Base-by-base conservation (phyloP, 2,888 invertebrate species). In the Isotomurus palustris region DNA sequence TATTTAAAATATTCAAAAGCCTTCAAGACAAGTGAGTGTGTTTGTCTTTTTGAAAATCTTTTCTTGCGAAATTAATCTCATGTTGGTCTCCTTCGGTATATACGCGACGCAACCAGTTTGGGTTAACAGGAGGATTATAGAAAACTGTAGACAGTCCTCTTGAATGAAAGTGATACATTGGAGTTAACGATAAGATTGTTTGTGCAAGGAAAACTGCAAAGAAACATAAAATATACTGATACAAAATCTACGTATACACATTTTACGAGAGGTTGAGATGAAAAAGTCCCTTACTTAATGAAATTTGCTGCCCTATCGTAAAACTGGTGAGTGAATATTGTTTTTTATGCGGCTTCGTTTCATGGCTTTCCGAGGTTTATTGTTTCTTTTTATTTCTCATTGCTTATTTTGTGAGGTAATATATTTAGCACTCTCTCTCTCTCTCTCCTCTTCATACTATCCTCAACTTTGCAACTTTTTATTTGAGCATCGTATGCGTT, bases 331-430 rank as follows among this genome's bases (percentile, higher is more conserved):
- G n/a, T n/a, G n/a, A n/a, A n/a, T n/a, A n/a, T n/a, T n/a, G n/a
- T n/a, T 40, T 40, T 40, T 40, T 40, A 40, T 40, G 40, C 40
- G 40, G 40, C 40, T 40, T 40, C 40, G 40, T 40, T 40, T 40
- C 40, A 40, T 40, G 10, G 12, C 17, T 40, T 17, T 6, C 10
- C 40, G 40, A n/a, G 40, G 40, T 40, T 40, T 40, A 40, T 40
- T 40, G 40, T 40, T 40, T 40, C 40, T 17, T 40, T 40, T 40
- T 14, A 40, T 40, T 40, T 40, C 40, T 40, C 40, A 17, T 40
- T 40, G 40, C 40, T 40, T 40, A 40, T 19, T 40, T 40, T 40
- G 17, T 8, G 10, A 40, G 6, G 6, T 40, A 40, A 40, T 40
- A 40, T 17, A n/a, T 40, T 40, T 17, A 40, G 40, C 19, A 40